Percentiles rank a stretch among this genome's conserved stretches.
Evolutionary conservation across 2,888 invertebrate genomes (phyloP).

Genomic region (Hirtodrosophila confusa): DNA sequence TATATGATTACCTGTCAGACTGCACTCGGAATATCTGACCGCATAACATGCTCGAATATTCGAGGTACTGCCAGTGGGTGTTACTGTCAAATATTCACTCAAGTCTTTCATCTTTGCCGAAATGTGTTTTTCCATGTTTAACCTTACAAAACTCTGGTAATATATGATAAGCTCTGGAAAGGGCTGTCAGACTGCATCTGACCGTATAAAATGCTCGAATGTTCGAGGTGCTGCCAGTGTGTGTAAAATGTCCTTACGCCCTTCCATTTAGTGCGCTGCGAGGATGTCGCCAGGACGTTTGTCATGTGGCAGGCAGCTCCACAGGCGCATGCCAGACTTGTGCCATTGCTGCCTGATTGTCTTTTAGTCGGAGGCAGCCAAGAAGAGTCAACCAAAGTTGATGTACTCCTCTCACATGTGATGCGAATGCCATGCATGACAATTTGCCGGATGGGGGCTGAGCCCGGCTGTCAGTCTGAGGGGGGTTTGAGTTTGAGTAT

Average conservation of each 20-base stretch:
- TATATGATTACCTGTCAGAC: no score
- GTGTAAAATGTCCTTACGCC: slow-evolving; percentile 12
- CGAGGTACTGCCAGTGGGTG: no score
- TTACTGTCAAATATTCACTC: no score
- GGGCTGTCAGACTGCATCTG: no score
- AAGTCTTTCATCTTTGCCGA: no score
- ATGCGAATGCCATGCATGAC: slow-evolving; percentile 72
- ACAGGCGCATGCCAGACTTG: slow-evolving; percentile 20
- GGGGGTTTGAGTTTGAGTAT: neutral
- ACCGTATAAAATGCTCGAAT: no score
- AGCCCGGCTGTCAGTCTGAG: neutral
- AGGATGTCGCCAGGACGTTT: slow-evolving; percentile 54
- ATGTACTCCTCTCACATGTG: slow-evolving; percentile 48
- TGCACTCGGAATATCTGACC: no score
- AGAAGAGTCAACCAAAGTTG: slow-evolving; percentile 60
- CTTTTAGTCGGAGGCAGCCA: slow-evolving; percentile 39
- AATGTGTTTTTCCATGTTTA: no score
- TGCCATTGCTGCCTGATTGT: slow-evolving; percentile 63
- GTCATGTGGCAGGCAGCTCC: slow-evolving; percentile 21
- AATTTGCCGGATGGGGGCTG: slow-evolving; percentile 46
- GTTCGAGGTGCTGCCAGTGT: no score
- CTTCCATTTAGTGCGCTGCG: slow-evolving; percentile 27
- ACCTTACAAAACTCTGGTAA: no score
- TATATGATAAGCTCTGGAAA: no score
- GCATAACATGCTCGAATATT: no score